phyloP scores from a whole-genome alignment of 1,140 invertebrate species.

The Halesus radiatus region DNA sequence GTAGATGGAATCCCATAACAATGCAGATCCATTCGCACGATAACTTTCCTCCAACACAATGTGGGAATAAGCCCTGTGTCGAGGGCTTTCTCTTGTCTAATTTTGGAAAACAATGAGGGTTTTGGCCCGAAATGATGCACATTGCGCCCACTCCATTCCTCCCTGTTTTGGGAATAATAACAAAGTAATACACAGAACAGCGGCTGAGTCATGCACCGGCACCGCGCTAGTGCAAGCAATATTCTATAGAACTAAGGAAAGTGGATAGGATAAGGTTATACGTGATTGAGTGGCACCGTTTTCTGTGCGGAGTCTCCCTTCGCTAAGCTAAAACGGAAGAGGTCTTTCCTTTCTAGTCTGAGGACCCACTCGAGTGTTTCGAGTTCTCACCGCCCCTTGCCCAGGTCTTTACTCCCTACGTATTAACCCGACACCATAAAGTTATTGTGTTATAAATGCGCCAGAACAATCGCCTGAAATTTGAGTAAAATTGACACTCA shows the following conservation, averaged over 20 bases:
- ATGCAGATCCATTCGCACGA: conserved; percentile 19
- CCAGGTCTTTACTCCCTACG: not conserved
- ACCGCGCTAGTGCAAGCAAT: conserved; percentile 1
- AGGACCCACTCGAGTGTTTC: conserved; percentile 1
- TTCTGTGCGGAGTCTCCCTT: conserved; percentile 35
- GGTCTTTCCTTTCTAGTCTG: conserved; percentile 42
- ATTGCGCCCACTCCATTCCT: too few species aligned
- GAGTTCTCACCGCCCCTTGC: not conserved
- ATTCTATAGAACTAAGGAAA: not conserved
- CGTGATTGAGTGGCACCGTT: conserved; percentile 48
- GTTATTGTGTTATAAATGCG: conserved; percentile 36
- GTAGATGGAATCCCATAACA: not conserved
- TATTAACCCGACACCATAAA: conserved; percentile 14
- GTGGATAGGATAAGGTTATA: conserved; percentile 11
- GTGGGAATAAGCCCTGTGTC: conserved; percentile 1
- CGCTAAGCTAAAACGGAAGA: conserved; percentile 52
- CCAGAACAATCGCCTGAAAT: conserved; percentile 39
- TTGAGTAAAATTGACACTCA: conserved; percentile 51
- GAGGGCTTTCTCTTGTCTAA: conserved; percentile 24
- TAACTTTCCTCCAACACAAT: not conserved
- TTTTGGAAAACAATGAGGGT: conserved; percentile 8
- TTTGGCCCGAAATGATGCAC: not conserved
- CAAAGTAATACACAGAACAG: not conserved
- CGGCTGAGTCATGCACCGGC: conserved; percentile 9
- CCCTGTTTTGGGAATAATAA: not conserved